These are phyloP conservation scores for Cynopterus sphinx DNA, from an alignment of 2,797 vertebrate species.

Conservation along the genomic window DNA sequence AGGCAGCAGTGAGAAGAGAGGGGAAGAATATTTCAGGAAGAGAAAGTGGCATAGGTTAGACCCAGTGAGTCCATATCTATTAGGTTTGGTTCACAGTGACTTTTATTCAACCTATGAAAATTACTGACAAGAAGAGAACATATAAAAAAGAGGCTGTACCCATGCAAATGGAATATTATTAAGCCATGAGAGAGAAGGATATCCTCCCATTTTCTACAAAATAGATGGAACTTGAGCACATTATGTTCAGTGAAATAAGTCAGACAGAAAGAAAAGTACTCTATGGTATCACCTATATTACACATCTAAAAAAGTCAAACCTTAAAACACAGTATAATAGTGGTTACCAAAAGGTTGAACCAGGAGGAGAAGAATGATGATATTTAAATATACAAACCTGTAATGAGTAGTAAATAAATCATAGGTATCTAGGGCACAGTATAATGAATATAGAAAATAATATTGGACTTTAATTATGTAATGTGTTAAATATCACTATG, in stretches of 20 bases:
- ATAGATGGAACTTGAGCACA: background rate
- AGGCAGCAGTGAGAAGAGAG: background rate
- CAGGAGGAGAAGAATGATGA: background rate
- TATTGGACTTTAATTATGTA: background rate
- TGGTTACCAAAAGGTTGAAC: background rate
- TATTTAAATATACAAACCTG: background rate
- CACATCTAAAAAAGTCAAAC: background rate
- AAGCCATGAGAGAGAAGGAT: too few species aligned
- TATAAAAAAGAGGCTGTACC: background rate
- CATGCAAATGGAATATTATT: background rate
- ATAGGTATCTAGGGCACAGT: background rate
- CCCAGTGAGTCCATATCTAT: fast-evolving
- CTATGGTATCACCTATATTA: background rate
- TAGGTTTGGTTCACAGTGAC: background rate
- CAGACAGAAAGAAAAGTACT: background rate
- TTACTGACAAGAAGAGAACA: background rate
- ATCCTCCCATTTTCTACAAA: background rate
- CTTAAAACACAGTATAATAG: background rate
- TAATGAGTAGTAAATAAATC: background rate
- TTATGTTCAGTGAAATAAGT: background rate
- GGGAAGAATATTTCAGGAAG: background rate
- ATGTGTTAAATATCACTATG: background rate
- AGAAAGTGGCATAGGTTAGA: background rate
- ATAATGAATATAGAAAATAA: background rate
- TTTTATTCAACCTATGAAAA: background rate